Conservation (phyloP, 2,113 vertebrate genomes). For the Chloropsis cyanopogon region DNA sequence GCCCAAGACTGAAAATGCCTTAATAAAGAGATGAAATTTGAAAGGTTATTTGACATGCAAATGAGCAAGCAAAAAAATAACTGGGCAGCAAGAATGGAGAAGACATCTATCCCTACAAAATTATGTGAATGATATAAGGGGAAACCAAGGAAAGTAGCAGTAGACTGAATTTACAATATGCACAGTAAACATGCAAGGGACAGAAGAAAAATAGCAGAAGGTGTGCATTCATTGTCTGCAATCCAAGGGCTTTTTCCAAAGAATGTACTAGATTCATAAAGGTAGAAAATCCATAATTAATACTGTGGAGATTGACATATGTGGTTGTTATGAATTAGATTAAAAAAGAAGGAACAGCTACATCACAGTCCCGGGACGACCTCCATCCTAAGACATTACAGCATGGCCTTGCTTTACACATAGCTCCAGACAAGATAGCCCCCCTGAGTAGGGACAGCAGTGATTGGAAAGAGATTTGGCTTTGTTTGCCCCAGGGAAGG, state of each 20-base stretch:
- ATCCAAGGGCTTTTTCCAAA: neutral
- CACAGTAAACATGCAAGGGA: neutral
- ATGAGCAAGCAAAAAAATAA: neutral
- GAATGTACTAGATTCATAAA: neutral
- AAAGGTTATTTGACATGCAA: neutral
- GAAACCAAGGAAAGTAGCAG: neutral
- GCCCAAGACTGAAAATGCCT: neutral
- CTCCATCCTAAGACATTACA: neutral
- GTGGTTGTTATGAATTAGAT: neutral
- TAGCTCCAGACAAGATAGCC: neutral
- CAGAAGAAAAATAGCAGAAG: neutral
- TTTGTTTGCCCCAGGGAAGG: neutral
- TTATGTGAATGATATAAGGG: neutral
- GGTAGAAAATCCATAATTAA: neutral
- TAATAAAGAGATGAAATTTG: neutral
- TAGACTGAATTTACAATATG: neutral
- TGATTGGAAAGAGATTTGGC: neutral
- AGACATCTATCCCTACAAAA: neutral
- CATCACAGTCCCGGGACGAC: neutral
- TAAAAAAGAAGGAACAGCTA: neutral
- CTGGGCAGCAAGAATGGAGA: neutral
- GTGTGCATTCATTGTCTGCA: neutral
- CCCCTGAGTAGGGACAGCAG: rapidly evolving
- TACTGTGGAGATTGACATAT: neutral
- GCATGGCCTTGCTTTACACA: neutral